These are phyloP conservation scores for Allobates femoralis DNA, from an alignment of 2,797 vertebrate species.

Conservation along the genomic window DNA sequence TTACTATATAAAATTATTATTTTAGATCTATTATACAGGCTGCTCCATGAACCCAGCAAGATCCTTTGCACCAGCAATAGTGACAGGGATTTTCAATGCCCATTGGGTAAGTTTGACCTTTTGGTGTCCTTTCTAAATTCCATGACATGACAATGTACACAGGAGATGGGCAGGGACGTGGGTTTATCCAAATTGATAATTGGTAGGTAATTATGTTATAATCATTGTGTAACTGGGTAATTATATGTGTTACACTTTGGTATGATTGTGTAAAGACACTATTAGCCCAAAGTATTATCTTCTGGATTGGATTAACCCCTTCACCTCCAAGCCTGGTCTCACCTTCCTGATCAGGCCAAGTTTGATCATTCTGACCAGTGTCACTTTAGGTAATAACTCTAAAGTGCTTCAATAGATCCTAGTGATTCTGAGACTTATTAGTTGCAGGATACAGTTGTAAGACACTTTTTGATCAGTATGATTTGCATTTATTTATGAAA, in stretches of 20 bases:
- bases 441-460: too few relatives aligned
- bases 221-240: constrained; percentile 10
- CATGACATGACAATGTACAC: not conserved
- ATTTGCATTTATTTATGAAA: too few relatives aligned
- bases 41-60: constrained; percentile 82
- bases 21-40: constrained; percentile 77
- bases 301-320: too few relatives aligned
- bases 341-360: too few relatives aligned
- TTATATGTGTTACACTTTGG: not conserved
- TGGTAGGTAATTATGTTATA: not conserved
- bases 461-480: too few relatives aligned
- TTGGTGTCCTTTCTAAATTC: not conserved
- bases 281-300: not conserved
- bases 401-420: too few relatives aligned
- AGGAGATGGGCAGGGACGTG: constrained; percentile 8
- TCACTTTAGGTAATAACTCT: too few relatives aligned
- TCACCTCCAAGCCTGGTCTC: too few relatives aligned
- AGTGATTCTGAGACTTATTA: too few relatives aligned
- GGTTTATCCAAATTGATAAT: constrained; percentile 19
- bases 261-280: not conserved
- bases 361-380: too few relatives aligned
- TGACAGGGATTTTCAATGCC: constrained; percentile 76
- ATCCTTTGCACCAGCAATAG: constrained; percentile 76
- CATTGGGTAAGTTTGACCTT: constrained; percentile 75
- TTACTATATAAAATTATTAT: not conserved